A percentile compares a stretch with the other conserved stretches of the same genome.
phyloP scores from a whole-genome alignment of 2,113 vertebrate genomes.

The Rhinoderma darwinii region DNA sequence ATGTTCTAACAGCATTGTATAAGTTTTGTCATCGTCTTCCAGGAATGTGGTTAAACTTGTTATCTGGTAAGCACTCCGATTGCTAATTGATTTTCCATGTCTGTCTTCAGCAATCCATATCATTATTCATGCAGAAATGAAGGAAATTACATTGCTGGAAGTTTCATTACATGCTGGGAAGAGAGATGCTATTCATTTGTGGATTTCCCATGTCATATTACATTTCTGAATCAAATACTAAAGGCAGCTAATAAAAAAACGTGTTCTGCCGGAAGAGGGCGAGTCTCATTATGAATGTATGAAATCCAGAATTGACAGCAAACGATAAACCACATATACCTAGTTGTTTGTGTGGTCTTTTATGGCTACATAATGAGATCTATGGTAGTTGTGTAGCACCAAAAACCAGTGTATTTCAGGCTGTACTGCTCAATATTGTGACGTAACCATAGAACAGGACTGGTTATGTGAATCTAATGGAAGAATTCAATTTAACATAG shows the following conservation, averaged over 20 bases:
- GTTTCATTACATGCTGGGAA: slow-evolving; percentile 21
- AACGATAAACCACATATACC: not conserved
- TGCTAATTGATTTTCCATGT: not conserved
- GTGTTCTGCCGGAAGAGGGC: not conserved
- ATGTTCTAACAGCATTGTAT: not conserved
- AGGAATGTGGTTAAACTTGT: not conserved
- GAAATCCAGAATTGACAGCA: not conserved
- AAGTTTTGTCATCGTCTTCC: not conserved
- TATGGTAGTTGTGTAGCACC: too few species aligned
- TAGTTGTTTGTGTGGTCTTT: too few species aligned
- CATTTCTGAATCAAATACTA: not conserved
- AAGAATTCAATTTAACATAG: too few species aligned
- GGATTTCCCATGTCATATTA: slow-evolving; percentile 21
- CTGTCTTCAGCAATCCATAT: not conserved
- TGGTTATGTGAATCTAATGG: too few species aligned
- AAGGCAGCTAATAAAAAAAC: not conserved
- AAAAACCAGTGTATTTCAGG: too few species aligned
- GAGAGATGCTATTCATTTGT: not conserved
- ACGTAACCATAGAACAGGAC: too few species aligned
- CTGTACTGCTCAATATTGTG: too few species aligned
- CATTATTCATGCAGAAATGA: not conserved
- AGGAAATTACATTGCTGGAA: slow-evolving; percentile 23
- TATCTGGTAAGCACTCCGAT: not conserved
- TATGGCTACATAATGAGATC: too few species aligned
- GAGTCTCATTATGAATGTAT: too few species aligned